Conservation (phyloP, 2,797 vertebrate species). For the Sarcophilus harrisii region DNA sequence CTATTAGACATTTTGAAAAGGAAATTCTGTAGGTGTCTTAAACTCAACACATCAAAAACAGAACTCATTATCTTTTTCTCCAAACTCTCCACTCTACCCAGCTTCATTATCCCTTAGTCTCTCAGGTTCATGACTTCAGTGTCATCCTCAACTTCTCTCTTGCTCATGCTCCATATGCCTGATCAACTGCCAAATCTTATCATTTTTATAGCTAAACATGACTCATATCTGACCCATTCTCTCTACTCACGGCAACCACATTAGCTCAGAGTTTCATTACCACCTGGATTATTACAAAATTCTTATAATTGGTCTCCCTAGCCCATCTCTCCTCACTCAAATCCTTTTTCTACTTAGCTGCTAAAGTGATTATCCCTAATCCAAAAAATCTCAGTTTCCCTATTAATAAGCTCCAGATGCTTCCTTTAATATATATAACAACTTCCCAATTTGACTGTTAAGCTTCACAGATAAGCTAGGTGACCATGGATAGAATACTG, state of each 20-base stretch:
- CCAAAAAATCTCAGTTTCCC: not conserved
- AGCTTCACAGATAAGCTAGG: not conserved
- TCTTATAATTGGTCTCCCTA: not conserved
- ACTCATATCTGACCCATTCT: not conserved
- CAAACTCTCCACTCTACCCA: not conserved
- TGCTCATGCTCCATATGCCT: not conserved
- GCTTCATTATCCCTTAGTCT: not conserved
- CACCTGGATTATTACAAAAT: not conserved
- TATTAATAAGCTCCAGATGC: not conserved
- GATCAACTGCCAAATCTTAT: not conserved
- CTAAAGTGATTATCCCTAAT: not conserved
- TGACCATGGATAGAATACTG: not conserved
- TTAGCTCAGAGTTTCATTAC: not conserved
- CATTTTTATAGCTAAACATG: not conserved
- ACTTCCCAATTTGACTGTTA: not conserved
- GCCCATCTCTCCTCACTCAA: not conserved
- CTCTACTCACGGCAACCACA: not conserved
- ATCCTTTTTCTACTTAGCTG: not conserved
- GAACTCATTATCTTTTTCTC: not conserved
- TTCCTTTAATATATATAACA: not conserved
- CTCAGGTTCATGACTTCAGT: not conserved
- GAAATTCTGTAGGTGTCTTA: not conserved
- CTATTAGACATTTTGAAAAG: not conserved
- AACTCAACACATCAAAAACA: not conserved
- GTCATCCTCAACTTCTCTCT: not conserved